Base-by-base conservation (phyloP, 1,140 invertebrate species). In the Steinernema khuongi region DNA sequence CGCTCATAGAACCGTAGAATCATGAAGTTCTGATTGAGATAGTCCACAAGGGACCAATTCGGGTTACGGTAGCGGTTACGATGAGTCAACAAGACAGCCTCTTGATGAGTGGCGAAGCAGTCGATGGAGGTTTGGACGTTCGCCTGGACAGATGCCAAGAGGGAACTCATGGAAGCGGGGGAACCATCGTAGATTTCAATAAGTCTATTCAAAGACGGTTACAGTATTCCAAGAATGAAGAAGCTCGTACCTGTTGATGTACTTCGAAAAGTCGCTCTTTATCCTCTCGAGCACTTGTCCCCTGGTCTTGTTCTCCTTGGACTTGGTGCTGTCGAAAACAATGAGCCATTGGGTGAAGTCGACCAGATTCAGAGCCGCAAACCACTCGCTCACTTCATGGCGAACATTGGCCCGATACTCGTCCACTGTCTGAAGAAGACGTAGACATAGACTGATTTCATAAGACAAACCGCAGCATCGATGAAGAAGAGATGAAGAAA, bases 401-500 rank as follows among this genome's bases (percentile, higher is more conserved):
- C 79, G 73, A 18, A 82, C 76, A 67, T 26, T 60, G n/a, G 67
- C 36, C 22, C 82, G 79, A 72, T 83, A 83, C 41, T 83, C 82
- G 29, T 83, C 81, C 14, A 77, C 73, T 60, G 70, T 81, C 81
- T 83, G 33, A 29, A 77, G 75, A 1, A 29, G 60, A 73, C 26
- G 31, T 67, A 31, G 14, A 73, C 41, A n/a, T 68, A 67, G 26
- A 19, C 41, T 30, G 68, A 69, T 19, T 28, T 7, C 2, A 67
- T n/a, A 33, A 22, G 41, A 18, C 14, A 14, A 50, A 82, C 81
- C 30, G 44, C 26, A 7, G 79, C 60, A 75, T 67, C 72, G 31
- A 83, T 72, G 69, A 84, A 85, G 36, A 74, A 85, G 30, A 83
- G 30, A 36, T 83, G 81, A 1, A 83, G 26, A 67, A 85, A 83